Conservation (phyloP, 2,888 invertebrate genomes). For the Pyrocoelia pectoralis region DNA sequence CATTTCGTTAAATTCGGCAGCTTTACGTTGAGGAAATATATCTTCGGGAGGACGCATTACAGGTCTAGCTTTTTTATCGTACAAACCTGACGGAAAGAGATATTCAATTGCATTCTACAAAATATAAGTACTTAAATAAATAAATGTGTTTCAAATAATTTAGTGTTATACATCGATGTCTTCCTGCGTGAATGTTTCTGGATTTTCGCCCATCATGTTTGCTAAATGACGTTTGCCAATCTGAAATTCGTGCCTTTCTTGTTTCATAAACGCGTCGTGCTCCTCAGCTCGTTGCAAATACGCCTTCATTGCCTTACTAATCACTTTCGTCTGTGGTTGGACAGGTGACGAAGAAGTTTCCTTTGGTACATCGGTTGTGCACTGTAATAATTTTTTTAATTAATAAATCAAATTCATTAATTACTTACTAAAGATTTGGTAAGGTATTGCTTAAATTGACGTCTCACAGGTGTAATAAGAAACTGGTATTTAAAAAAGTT, state of each 20-base stretch:
- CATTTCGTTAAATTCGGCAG: constrained; percentile 87
- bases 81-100: constrained; percentile 95
- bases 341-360: background rate
- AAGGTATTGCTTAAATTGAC: no score
- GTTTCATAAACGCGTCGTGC: constrained; percentile 85
- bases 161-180: constrained; percentile 76
- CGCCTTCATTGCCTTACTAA: constrained; percentile 89
- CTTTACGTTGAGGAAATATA: constrained; percentile 83
- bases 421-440: no score
- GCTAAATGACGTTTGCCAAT: constrained; percentile 96
- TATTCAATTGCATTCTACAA: constrained; percentile 87
- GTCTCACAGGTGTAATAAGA: no score
- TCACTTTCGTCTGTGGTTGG: constrained; percentile 62
- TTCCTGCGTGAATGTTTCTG: constrained; percentile 85
- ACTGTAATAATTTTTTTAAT: background rate
- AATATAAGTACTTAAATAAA: no score
- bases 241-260: constrained; percentile 81
- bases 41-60: constrained; percentile 89
- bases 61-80: constrained; percentile 84
- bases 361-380: background rate
- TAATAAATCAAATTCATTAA: no score
- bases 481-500: no score
- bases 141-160: background rate
- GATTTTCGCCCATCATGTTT: constrained; percentile 98
- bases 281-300: constrained; percentile 84